Evolutionary conservation across 2,113 vertebrate genomes (phyloP), one percentile per base, ranked within the genome.

Genomic region (Toxostoma redivivum): DNA sequence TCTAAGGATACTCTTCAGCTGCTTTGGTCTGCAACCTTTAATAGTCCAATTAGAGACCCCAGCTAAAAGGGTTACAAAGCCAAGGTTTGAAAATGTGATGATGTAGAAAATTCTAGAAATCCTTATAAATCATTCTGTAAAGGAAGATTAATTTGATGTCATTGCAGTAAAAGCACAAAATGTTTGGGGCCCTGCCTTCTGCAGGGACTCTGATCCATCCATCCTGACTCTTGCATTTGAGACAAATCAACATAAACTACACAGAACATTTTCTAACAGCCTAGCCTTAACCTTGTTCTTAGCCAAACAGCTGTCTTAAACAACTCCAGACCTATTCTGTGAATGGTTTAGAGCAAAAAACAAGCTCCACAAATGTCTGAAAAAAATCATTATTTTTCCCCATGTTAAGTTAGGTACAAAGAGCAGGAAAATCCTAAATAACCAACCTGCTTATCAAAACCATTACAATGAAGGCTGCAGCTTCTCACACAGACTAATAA

Each of bases 361-460:
- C 69, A 72, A 7, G 24, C 3, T 74, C 21, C 21, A 86, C 2
- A 56, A 38, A 23, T 8, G 1, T 18, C 24, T 69, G 7, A 5
- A 42, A 45, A 87, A 88, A 64, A 8, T 0, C 7, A 37, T 24
- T 17, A 13, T 40, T 53, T 31, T 2, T 3, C 1, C 3, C 9
- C 7, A 5, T 2, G 1, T 58, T 37, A 33, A 2, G 0, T 0
- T 31, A 20, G 12, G 16, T 44, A 12, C 35, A 61, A 57, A 35
- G 45, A 71, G 21, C 7, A 78, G 17, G 19, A 78, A 80, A 70
- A 27, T 13, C 14, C 23, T 4, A 51, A 54, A 45, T 40, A 47
- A 45, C 15, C 15, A 38, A 17, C 12, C 28, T 54, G 10, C 8
- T 79, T 35, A 67, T 47, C 25, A 72, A 86, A 70, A 67, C 28